phyloP scores from a whole-genome alignment of 1,140 invertebrate genomes.

The Bombyx mori region ASM3026992v2 NC_085114.1:9998501-9999000 shows the following conservation, averaged over 20 bases:
- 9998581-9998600: constrained; percentile 99
- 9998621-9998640: constrained; percentile 98
- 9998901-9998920: constrained; percentile 94
- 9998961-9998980: constrained; percentile 96
- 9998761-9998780: constrained; percentile 98
- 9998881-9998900: constrained; percentile 1
- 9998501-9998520: too few species aligned
- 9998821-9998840: constrained; percentile 80
- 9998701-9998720: too few species aligned
- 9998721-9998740: too few species aligned
- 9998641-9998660: constrained; percentile 99
- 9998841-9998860: constrained; percentile 2
- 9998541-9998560: constrained; percentile 3
- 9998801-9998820: constrained; percentile 99
- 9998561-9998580: constrained; percentile 96
- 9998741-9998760: constrained; percentile 24
- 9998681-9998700: constrained; percentile 17
- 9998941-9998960: constrained; percentile 97
- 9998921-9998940: constrained; percentile 97
- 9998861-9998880: neutral
- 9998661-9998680: constrained; percentile 97
- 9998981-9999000: constrained; percentile 80
- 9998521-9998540: too few species aligned
- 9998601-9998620: constrained; percentile 99
- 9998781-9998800: constrained; percentile 96